phyloP scores from a whole-genome alignment of 2,797 vertebrate species.

The Falco rusticolus region DNA sequence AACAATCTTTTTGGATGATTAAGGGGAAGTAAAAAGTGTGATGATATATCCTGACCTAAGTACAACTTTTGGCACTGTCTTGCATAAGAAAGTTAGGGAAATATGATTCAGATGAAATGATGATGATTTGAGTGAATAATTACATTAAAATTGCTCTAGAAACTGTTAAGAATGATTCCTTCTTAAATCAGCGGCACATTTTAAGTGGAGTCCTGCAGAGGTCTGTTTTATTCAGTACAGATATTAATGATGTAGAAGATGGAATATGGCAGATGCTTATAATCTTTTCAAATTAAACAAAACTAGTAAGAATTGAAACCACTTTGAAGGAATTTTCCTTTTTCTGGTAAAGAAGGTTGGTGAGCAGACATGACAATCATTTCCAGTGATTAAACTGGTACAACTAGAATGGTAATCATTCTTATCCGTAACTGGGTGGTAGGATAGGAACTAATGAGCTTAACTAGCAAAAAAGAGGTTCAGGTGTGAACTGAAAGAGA shows the following conservation, averaged over 20 bases:
- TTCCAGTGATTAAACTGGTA: not conserved
- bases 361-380: not conserved
- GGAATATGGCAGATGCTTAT: not conserved
- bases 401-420: not conserved
- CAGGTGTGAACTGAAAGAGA: not conserved
- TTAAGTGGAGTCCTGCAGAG: not conserved
- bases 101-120: not conserved
- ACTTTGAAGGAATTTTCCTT: not conserved
- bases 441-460: not conserved
- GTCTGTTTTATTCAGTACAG: not conserved
- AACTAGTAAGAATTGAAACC: not conserved
- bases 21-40: not conserved
- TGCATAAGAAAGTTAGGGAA: not conserved
- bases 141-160: not conserved
- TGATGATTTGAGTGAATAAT: not conserved
- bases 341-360: not conserved
- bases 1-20: not conserved
- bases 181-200: not conserved
- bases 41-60: not conserved
- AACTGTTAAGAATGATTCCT: not conserved
- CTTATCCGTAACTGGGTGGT: not conserved
- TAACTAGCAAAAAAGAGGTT: not conserved
- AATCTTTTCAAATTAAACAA: not conserved
- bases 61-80: not conserved
- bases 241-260: not conserved